Conservation (phyloP, 2,888 invertebrate species). For the Zaprionus lineosus region DNA sequence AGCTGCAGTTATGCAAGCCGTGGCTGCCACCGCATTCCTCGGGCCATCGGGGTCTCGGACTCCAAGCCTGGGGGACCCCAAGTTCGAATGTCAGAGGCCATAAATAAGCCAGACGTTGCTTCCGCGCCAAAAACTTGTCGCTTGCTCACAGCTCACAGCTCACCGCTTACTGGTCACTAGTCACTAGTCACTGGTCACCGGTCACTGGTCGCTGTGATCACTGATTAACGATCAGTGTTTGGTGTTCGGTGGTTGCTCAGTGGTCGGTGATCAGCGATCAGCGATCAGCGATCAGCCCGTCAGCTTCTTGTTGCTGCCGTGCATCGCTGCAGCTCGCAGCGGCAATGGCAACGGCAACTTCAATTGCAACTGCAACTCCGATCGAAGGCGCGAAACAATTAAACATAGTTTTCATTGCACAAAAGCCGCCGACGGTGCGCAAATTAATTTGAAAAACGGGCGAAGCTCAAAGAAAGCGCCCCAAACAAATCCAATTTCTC, state of each 20-base stretch:
- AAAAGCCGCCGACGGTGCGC: constrained; percentile 65
- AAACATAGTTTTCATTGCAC: constrained; percentile 79
- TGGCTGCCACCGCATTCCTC: constrained; percentile 60
- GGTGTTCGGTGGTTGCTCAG: background rate
- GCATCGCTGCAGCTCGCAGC: no score
- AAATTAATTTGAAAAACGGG: constrained; percentile 68
- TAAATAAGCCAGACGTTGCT: constrained; percentile 61
- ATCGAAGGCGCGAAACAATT: constrained; percentile 75
- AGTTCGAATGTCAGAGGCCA: constrained; percentile 73
- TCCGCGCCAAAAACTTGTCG: constrained; percentile 45
- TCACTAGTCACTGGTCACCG: background rate
- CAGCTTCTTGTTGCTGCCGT: constrained; percentile 34
- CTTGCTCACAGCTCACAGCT: background rate
- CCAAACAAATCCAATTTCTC: constrained; percentile 77
- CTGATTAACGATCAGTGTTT: background rate
- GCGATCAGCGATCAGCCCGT: constrained; percentile 21
- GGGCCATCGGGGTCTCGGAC: constrained; percentile 26
- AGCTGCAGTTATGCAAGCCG: constrained; percentile 58
- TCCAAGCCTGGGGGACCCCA: constrained; percentile 40
- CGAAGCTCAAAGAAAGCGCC: constrained; percentile 67
- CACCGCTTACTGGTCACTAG: background rate
- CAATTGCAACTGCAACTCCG: constrained; percentile 32
- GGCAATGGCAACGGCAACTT: constrained; percentile 27
- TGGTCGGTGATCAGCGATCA: constrained; percentile 6
- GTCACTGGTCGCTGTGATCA: background rate